Conservation (phyloP, 2,113 vertebrate genomes). For the Stercorarius parasiticus region DNA sequence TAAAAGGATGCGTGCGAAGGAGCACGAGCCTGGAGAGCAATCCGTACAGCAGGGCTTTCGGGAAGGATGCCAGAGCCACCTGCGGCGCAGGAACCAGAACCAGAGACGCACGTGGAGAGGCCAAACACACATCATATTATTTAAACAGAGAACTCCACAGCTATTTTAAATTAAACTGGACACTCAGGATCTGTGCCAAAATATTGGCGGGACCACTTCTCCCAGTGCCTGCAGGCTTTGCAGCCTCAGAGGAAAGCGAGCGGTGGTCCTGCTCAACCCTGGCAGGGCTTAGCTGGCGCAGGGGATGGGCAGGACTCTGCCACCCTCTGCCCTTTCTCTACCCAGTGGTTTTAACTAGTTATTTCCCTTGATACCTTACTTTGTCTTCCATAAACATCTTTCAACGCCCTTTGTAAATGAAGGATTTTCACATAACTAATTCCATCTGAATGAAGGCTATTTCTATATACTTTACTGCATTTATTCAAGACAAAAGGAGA, state of each 20-base stretch:
- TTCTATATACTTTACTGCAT: background rate
- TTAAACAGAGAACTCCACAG: background rate
- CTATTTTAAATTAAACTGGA: background rate
- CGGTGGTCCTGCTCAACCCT: fast-evolving
- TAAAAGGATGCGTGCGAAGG: fast-evolving
- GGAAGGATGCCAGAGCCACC: background rate
- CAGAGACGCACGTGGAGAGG: background rate
- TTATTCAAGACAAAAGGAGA: background rate
- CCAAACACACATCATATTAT: background rate
- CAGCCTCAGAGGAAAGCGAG: background rate
- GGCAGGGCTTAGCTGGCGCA: background rate
- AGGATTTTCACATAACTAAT: background rate
- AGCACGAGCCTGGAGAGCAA: fast-evolving
- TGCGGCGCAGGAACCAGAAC: fast-evolving
- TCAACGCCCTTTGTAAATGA: background rate
- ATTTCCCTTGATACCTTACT: background rate
- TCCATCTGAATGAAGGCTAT: background rate
- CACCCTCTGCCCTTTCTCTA: background rate
- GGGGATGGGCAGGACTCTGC: background rate
- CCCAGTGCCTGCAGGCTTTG: background rate
- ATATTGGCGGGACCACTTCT: background rate
- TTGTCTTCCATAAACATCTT: background rate
- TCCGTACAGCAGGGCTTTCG: fast-evolving
- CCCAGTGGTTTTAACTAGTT: background rate
- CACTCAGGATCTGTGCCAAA: background rate